Evolutionary conservation across 2,797 vertebrate species (phyloP).

Genomic region (Lepilemur ruficaudatus): DNA sequence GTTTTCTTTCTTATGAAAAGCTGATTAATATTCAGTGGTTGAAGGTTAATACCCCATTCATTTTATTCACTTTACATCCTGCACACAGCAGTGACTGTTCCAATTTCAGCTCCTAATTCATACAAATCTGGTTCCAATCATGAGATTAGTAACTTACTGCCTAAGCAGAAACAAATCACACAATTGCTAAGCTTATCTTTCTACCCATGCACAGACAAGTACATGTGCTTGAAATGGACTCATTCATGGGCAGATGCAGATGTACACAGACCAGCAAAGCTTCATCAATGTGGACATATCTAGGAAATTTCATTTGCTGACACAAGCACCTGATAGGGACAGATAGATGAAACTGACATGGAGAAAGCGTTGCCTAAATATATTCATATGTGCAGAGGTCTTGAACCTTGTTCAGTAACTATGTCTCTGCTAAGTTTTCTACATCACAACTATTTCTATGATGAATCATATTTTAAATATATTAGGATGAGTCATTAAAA

Average conservation of each 20-base stretch:
- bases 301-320: constrained; percentile 25
- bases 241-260: neutral
- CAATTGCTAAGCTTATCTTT: constrained; percentile 76
- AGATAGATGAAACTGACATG: neutral
- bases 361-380: neutral
- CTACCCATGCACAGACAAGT: neutral
- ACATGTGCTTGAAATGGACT: accelerated
- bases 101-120: constrained; percentile 87
- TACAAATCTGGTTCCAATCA: constrained; percentile 93
- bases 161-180: constrained; percentile 84
- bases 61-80: constrained; percentile 93
- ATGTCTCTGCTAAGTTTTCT: neutral
- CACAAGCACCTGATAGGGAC: neutral
- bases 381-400: neutral
- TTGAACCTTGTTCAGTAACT: neutral
- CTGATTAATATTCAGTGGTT: constrained; percentile 97
- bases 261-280: neutral
- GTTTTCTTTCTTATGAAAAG: constrained; percentile 96
- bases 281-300: neutral
- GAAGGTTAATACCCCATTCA: constrained; percentile 91
- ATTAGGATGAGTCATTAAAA: neutral
- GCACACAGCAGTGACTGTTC: constrained; percentile 87
- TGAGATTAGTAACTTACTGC: constrained; percentile 86
- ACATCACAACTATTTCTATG: neutral
- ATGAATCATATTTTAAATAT: neutral